Conservation (phyloP, 2,888 invertebrate genomes). For the Melikaiella ostensackeni region DNA sequence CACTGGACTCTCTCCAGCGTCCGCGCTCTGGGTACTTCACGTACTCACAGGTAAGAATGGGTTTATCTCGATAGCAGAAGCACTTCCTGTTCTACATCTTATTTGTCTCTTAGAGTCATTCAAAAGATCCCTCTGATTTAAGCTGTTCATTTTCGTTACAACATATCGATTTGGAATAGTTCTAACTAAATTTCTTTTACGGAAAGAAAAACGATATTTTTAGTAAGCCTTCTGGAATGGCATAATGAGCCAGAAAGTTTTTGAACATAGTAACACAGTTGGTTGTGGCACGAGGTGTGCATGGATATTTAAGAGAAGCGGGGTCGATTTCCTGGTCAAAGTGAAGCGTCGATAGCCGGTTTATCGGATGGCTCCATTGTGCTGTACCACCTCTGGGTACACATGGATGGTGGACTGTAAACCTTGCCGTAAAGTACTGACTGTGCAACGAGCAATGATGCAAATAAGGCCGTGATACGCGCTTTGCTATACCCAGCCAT, state of each 20-base stretch:
- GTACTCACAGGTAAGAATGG: no score
- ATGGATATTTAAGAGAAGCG: background rate
- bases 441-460: conserved; percentile 1
- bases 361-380: background rate
- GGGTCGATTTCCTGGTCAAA: background rate
- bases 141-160: no score
- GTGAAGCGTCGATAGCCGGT: background rate
- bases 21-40: no score
- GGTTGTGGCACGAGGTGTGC: background rate
- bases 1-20: no score
- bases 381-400: background rate
- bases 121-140: no score
- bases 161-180: no score
- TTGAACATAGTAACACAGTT: background rate
- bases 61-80: no score
- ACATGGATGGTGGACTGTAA: background rate
- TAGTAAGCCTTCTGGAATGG: background rate
- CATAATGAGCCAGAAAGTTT: background rate
- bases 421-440: conserved; percentile 15
- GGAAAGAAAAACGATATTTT: background rate
- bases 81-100: no score
- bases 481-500: background rate
- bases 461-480: conserved; percentile 12
- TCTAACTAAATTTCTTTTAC: no score
- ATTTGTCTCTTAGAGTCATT: no score